Base-by-base conservation (phyloP, 2,113 vertebrate genomes). In the Pagrus major region DNA sequence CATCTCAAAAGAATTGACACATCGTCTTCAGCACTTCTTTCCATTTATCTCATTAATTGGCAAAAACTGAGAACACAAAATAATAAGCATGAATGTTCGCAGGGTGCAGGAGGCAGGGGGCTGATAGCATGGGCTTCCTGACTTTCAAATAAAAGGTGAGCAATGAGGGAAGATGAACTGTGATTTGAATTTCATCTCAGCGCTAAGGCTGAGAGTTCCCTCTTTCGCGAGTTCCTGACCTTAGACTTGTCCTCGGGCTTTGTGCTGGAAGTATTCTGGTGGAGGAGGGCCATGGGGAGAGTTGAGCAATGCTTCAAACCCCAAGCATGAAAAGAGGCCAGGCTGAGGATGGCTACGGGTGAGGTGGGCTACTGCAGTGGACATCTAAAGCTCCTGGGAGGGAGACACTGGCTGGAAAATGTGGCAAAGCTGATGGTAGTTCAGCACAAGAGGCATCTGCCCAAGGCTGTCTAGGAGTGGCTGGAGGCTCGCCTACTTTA, bases 161-260 rank as follows among this genome's bases (percentile, higher is more conserved):
- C 51, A 71, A 69, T 42, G 42, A 61, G 47, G 21, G 4, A 14
- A 49, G 35, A 77, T 55, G 21, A 70, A 31, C 66, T 49, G 49
- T 16, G 66, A 90, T 59, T 63, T 59, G 14, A 81, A 81, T 87
- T 80, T 81, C 25, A 70, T 70, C 37, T 64, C 44, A 18, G n/a
- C 31, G 44, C 29, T 44, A 41, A 39, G 27, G n/a, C 78, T 16
- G 69, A 77, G 55, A 56, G 44, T 18, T 61, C 46, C 77, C 54
- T 81, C 42, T 46, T 61, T 33, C 70, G n/a, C 0, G n/a, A 76
- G 71, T 65, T 70, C 46, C 69, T 81, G 88, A 90, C 81, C 85
- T 80, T 44, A 55, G 71, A 80, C 81, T 37, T 66, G 72, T 86
- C 92, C 80, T 86, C 72, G 2, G 86, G 90, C 81, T 87, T 86